These are phyloP conservation scores for Drosophila eugracilis DNA, from an alignment of 1,140 invertebrate species.

Conservation along the genomic window DNA sequence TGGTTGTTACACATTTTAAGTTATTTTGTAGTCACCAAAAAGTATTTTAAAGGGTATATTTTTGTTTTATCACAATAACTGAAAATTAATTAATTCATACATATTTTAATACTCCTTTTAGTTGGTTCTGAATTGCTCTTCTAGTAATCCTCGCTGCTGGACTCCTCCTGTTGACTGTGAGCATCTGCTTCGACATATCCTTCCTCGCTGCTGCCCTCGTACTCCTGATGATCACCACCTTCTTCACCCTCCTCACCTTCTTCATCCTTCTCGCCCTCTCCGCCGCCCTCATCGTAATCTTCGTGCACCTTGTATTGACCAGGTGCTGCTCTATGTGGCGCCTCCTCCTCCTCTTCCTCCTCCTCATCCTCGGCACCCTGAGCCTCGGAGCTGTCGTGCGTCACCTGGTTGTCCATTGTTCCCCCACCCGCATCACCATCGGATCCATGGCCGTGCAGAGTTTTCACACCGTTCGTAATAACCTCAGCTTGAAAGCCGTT, in stretches of 20 bases:
- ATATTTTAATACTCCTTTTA: constrained; percentile 1
- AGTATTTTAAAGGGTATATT: too few relatives aligned
- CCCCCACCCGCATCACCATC: constrained; percentile 18
- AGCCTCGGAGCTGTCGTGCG: constrained; percentile 39
- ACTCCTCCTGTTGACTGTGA: constrained; percentile 57
- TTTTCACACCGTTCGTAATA: constrained; percentile 75
- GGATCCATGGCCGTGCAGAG: constrained; percentile 68
- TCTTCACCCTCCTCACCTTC: constrained; percentile 32
- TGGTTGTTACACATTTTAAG: too few relatives aligned
- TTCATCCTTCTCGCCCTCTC: constrained; percentile 23
- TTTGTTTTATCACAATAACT: constrained; percentile 47
- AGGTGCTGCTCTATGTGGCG: neutral
- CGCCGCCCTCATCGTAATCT: constrained; percentile 46
- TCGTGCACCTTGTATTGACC: constrained; percentile 67
- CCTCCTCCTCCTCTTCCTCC: constrained; percentile 5
- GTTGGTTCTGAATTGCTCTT: too few relatives aligned
- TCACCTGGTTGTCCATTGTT: constrained; percentile 47
- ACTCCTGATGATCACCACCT: constrained; percentile 64
- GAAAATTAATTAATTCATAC: neutral
- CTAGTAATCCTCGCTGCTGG: constrained; percentile 66
- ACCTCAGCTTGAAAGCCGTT: constrained; percentile 86
- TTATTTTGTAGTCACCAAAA: too few relatives aligned
- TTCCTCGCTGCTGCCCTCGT: constrained; percentile 76
- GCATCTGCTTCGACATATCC: constrained; percentile 69
- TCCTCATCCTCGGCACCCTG: constrained; percentile 16